A percentile compares a stretch with the other conserved stretches of the same genome.
Conservation (phyloP, 1,140 invertebrate species). For the Heliconius congener region DNA sequence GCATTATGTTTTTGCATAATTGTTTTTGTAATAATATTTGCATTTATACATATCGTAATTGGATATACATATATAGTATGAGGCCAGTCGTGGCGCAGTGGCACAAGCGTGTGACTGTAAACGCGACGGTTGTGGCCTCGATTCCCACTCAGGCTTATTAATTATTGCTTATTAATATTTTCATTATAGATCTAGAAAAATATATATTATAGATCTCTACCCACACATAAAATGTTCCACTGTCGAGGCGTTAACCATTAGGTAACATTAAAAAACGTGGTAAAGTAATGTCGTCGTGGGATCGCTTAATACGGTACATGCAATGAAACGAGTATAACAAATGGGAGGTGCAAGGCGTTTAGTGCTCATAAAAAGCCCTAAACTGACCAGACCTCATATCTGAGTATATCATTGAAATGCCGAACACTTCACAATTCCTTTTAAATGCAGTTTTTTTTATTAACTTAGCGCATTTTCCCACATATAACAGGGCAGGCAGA, state of each 20-base stretch:
- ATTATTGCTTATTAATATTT: no score
- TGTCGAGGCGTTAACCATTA: not conserved
- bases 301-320: conserved; percentile 46
- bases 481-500: no score
- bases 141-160: no score
- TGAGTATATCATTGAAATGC: conserved; percentile 32
- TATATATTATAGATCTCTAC: no score
- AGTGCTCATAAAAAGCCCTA: conserved; percentile 54
- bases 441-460: not conserved
- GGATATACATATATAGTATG: no score
- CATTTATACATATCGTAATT: no score
- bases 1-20: not conserved
- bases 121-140: no score
- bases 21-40: no score
- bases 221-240: not conserved
- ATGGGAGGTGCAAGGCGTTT: conserved; percentile 39
- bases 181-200: no score
- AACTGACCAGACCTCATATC: conserved; percentile 48
- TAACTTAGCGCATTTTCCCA: no score
- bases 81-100: no score
- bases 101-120: no score
- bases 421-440: not conserved
- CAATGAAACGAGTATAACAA: conserved; percentile 49
- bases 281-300: conserved; percentile 39
- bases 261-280: conserved; percentile 22